Base-by-base conservation (phyloP, 2,888 invertebrate species). In the Brachycybe producta region DNA sequence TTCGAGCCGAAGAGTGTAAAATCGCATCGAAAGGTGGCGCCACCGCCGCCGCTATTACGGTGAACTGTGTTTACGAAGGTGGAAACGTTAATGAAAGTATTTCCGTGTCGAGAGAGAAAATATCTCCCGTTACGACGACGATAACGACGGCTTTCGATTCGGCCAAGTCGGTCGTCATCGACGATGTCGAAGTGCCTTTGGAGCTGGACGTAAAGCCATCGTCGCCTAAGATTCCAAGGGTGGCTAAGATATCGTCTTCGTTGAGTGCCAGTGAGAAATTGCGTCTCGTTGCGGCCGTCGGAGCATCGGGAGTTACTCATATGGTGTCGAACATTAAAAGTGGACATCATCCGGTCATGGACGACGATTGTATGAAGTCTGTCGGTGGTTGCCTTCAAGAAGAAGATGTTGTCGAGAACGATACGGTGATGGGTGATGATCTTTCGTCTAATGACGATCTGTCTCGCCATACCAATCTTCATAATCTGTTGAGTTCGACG, bases 281-380 rank as follows among this genome's bases (percentile, higher is more conserved):
- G 5, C 36, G 36, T 11, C 24, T 40, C 8, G 40, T 24, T 5
- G 23, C 40, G 23, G 24, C 40, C 40, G 24, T 40, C 17, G 23
- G 23, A 2, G 4, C 40, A 4, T 40, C 40, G 5, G 40, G 40
- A 5, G 24, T 40, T 21, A 21, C 36, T 19, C 36, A 26, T 13
- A 5, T 28, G 11, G n/a, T 19, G 40, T 21, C 36, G 21, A 23
- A 43, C 7, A 21, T 21, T 5, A 23, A 23, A 7, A 28, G 17
- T 21, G 50, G 46, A n/a, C 58, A 43, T 13, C 45, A 35, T n/a
- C 40, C 26, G 21, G 55, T 52, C 3, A 46, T 27, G 34, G 50
- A 44, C 32, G 42, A 49, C 8, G 52, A 52, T 28, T n/a, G n/a
- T n/a, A n/a, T n/a, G n/a, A n/a, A n/a, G n/a, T n/a, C n/a, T n/a